These are phyloP conservation scores for Corvus moneduloides DNA, from an alignment of 2,113 vertebrate genomes.

Conservation along the genomic window DNA sequence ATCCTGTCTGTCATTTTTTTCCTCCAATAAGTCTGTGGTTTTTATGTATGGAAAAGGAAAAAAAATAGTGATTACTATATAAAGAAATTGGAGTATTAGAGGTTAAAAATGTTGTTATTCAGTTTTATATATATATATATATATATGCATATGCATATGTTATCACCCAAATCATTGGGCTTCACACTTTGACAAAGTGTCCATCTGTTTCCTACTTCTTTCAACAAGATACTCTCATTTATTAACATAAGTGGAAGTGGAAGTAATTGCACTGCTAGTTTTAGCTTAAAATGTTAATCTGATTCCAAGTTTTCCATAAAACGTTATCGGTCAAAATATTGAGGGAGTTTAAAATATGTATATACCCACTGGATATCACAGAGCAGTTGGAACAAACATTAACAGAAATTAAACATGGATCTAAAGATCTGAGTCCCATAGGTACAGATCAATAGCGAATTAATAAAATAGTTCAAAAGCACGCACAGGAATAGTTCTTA, in stretches of 20 bases:
- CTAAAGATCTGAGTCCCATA: background rate
- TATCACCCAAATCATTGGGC: background rate
- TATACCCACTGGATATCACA: background rate
- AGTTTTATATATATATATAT: background rate
- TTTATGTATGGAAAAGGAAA: background rate
- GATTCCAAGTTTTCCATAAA: background rate
- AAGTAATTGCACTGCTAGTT: background rate
- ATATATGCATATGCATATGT: background rate
- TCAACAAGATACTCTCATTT: background rate
- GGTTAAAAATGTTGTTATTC: conserved; percentile 4
- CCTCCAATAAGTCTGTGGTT: background rate
- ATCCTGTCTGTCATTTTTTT: background rate
- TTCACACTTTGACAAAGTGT: background rate
- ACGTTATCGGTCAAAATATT: background rate
- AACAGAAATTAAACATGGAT: background rate
- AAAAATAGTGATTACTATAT: background rate
- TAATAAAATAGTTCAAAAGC: background rate
- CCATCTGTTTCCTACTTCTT: conserved; percentile 11
- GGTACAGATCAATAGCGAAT: background rate
- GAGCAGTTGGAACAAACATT: background rate
- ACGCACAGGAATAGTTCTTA: background rate
- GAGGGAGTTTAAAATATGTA: background rate
- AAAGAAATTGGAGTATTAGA: background rate
- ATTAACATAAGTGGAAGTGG: background rate
- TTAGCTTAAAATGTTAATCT: background rate